A percentile compares a stretch with the other conserved stretches of the same genome.
Evolutionary conservation across 2,888 invertebrate genomes (phyloP).

Genomic region (Drosophila suboccidentalis): DNA sequence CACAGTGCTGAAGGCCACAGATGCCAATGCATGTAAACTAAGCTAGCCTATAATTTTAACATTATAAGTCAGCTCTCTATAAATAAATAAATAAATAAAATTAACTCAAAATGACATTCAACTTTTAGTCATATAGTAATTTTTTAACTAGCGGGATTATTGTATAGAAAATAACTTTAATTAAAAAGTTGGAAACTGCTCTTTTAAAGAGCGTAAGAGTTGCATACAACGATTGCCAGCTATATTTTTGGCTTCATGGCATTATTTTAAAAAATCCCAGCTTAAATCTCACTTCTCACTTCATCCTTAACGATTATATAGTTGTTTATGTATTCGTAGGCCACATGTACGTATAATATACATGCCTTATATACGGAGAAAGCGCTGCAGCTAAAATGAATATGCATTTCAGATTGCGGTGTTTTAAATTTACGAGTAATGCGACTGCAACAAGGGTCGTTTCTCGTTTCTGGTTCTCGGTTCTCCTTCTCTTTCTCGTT

Average conservation of each 20-base stretch:
- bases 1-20: no score
- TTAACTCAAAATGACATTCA: no score
- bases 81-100: no score
- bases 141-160: no score
- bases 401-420: constrained; percentile 29
- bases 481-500: no score
- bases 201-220: neutral
- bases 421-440: constrained; percentile 27
- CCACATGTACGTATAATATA: neutral
- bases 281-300: constrained; percentile 9
- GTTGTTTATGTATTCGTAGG: constrained; percentile 8
- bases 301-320: constrained; percentile 2
- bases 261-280: neutral
- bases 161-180: no score
- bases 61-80: no score
- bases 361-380: constrained; percentile 5
- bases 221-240: neutral
- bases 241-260: neutral
- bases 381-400: constrained; percentile 26
- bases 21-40: no score
- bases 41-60: no score
- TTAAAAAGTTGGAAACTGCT: neutral
- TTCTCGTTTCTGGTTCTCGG: neutral
- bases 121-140: no score
- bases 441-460: constrained; percentile 12